A percentile compares a stretch with the other conserved stretches of the same genome.
phyloP scores from a whole-genome alignment of 2,888 invertebrate species.

The Volucella inflata region DNA sequence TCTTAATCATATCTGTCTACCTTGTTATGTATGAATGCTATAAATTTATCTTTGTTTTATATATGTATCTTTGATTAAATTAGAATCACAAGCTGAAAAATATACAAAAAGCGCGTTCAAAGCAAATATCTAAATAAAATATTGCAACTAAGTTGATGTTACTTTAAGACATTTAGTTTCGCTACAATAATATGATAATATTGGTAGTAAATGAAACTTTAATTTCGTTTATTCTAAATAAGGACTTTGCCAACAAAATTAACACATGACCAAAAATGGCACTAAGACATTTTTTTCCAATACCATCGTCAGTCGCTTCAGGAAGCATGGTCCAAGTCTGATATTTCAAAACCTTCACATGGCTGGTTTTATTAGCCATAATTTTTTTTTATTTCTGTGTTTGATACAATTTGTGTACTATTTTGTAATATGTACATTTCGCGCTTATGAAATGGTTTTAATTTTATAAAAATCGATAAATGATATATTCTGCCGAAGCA shows the following conservation, averaged over 20 bases:
- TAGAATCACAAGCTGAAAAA: slow-evolving; percentile 81
- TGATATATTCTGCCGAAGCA: slow-evolving; percentile 55
- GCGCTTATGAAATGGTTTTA: slow-evolving; percentile 72
- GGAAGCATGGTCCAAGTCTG: neutral
- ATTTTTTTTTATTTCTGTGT: slow-evolving; percentile 14
- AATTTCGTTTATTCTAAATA: too few relatives aligned
- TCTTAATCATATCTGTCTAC: slow-evolving; percentile 58
- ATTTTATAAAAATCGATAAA: slow-evolving; percentile 73
- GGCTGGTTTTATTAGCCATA: slow-evolving; percentile 22
- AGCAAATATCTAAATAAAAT: slow-evolving; percentile 56
- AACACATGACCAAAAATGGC: slow-evolving; percentile 52
- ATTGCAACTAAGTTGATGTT: slow-evolving; percentile 53
- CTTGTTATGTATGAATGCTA: slow-evolving; percentile 66
- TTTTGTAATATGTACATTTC: slow-evolving; percentile 65
- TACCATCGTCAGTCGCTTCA: slow-evolving; percentile 12
- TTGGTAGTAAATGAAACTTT: too few relatives aligned
- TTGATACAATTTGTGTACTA: slow-evolving; percentile 40
- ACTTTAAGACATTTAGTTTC: neutral
- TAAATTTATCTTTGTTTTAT: slow-evolving; percentile 37
- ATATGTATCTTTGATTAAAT: slow-evolving; percentile 72
- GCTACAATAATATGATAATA: too few relatives aligned
- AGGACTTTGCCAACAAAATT: slow-evolving; percentile 3
- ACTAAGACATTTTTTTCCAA: slow-evolving; percentile 47
- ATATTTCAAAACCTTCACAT: slow-evolving; percentile 36
- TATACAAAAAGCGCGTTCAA: slow-evolving; percentile 78